Evolutionary conservation across 2,888 invertebrate species (phyloP).

Genomic region (Drosophila paranaensis): DNA sequence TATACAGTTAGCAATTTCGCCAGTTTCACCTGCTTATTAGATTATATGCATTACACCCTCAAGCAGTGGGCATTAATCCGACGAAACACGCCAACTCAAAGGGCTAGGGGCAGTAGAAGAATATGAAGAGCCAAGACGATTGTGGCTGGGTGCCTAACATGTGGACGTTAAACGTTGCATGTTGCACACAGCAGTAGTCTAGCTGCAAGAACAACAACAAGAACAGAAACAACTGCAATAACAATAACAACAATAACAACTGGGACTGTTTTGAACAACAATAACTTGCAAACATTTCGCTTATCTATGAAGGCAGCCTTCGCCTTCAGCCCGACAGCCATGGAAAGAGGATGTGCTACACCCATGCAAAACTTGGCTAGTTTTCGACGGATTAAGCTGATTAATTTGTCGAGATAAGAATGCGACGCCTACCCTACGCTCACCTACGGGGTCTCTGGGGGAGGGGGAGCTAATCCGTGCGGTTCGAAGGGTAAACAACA

Average conservation of each 20-base stretch:
- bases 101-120: slow-evolving; percentile 9
- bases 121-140: slow-evolving; percentile 26
- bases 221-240: slow-evolving; percentile 15
- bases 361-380: slow-evolving; percentile 69
- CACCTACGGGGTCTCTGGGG: slow-evolving; percentile 7
- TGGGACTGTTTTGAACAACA: slow-evolving; percentile 56
- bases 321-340: slow-evolving; percentile 52
- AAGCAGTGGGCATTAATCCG: slow-evolving; percentile 70
- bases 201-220: slow-evolving; percentile 26
- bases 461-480: slow-evolving; percentile 60
- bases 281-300: slow-evolving; percentile 66
- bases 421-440: slow-evolving; percentile 54
- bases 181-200: slow-evolving; percentile 60
- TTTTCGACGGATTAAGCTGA: slow-evolving; percentile 81
- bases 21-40: slow-evolving; percentile 72
- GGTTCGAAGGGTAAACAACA: slow-evolving; percentile 79
- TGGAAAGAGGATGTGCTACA: slow-evolving; percentile 24
- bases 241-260: slow-evolving; percentile 8
- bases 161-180: slow-evolving; percentile 74
- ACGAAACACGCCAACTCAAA: slow-evolving; percentile 59
- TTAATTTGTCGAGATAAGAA: slow-evolving; percentile 80
- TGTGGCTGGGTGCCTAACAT: slow-evolving; percentile 68
- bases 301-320: slow-evolving; percentile 67
- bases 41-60: slow-evolving; percentile 76
- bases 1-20: slow-evolving; percentile 39